Evolutionary conservation across 2,797 vertebrate genomes (phyloP).

Genomic region (Notoglanidium macrostoma): DNA sequence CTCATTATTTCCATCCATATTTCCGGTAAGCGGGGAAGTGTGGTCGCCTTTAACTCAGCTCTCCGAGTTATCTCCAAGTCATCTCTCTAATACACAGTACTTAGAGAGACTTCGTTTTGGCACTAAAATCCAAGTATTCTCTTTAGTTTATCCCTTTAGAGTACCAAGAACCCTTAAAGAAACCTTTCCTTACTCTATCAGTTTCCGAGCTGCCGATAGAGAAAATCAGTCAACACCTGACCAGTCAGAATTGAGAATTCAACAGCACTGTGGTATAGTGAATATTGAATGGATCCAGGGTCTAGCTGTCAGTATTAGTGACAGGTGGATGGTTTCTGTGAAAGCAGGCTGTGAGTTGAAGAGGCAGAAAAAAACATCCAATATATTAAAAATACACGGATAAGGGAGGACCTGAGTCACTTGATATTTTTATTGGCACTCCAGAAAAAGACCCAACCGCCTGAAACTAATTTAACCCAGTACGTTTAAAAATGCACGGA

Average conservation of each 20-base stretch:
- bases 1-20: background rate
- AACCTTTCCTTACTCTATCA: too few species aligned
- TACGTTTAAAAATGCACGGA: slow-evolving; percentile 22
- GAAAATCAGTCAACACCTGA: background rate
- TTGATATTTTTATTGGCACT: background rate
- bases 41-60: background rate
- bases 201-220: background rate
- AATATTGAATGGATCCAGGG: background rate
- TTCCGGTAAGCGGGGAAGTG: background rate
- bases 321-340: background rate
- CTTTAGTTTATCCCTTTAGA: background rate
- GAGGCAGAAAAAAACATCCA: background rate
- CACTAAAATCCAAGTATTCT: background rate
- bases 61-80: too few species aligned
- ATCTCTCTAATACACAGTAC: background rate
- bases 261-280: background rate
- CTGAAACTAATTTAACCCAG: background rate
- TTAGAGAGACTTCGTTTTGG: background rate
- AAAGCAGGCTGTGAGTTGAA: background rate
- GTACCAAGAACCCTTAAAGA: background rate
- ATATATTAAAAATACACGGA: background rate
- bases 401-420: background rate
- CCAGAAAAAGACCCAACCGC: background rate
- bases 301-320: background rate
- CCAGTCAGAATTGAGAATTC: background rate